phyloP scores from a whole-genome alignment of 2,888 invertebrate genomes.

The Patella pellucida region DNA sequence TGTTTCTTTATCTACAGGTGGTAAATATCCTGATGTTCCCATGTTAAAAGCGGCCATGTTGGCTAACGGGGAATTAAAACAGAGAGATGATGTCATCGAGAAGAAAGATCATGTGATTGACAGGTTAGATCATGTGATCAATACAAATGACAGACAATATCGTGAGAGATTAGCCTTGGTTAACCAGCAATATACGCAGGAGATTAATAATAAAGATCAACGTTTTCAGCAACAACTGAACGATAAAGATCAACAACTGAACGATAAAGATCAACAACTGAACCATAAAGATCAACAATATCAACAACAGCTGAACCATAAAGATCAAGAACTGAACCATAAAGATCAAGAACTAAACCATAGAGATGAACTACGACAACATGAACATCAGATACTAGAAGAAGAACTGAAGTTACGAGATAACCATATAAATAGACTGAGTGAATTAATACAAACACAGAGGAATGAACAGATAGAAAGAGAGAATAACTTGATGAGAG shows the following conservation, averaged over 20 bases:
- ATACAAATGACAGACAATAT: background rate
- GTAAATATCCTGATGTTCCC: conserved; percentile 2
- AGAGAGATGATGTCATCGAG: background rate
- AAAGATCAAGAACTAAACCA: background rate
- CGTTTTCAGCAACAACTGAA: too few species aligned
- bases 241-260: background rate
- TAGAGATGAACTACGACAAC: too few species aligned
- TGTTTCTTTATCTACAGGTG: background rate
- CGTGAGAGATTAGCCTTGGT: background rate
- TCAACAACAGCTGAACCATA: background rate
- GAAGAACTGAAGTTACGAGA: too few species aligned
- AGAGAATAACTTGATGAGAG: too few species aligned
- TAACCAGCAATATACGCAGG: background rate
- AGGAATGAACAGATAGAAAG: too few species aligned
- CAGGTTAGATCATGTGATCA: background rate
- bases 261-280: background rate
- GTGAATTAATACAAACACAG: too few species aligned
- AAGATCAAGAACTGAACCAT: background rate
- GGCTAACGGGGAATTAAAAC: background rate
- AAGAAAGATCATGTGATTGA: background rate
- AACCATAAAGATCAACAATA: background rate
- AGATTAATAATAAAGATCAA: background rate
- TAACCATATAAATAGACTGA: too few species aligned
- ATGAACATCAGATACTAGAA: too few species aligned
- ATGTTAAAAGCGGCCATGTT: background rate